Evolutionary conservation across 2,797 vertebrate genomes (phyloP).

Genomic region (Anolis apletophallus): DNA sequence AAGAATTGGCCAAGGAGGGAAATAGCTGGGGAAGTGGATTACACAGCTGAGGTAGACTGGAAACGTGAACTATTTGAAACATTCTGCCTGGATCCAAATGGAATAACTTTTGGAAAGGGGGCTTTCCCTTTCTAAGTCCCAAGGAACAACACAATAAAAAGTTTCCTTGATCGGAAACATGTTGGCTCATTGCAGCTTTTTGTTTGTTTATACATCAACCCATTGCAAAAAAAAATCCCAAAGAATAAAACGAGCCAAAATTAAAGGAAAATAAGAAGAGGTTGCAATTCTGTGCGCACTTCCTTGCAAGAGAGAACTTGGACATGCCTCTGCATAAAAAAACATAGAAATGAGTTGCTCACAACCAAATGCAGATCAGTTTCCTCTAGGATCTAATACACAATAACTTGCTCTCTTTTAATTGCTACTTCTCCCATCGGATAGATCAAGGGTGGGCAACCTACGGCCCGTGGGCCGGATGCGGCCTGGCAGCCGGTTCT

Average conservation of each 20-base stretch:
- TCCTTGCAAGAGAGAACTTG: not conserved
- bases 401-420: not conserved
- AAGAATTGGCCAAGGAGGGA: not conserved
- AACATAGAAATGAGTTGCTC: not conserved
- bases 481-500: no score
- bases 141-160: not conserved
- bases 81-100: slow-evolving; percentile 7
- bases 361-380: not conserved
- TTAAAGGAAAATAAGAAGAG: not conserved
- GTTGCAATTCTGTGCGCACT: not conserved
- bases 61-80: slow-evolving; percentile 31
- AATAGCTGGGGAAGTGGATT: slow-evolving; percentile 22
- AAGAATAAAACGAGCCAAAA: not conserved
- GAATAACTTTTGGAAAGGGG: not conserved
- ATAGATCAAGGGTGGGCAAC: no score
- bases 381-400: not conserved
- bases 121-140: not conserved
- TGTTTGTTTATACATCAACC: slow-evolving; percentile 11
- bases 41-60: slow-evolving; percentile 19
- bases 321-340: not conserved
- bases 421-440: no score
- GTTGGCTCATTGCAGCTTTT: not conserved
- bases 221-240: not conserved
- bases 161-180: not conserved
- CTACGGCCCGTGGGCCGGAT: no score